Conservation (phyloP, 2,797 vertebrate genomes). For the Zenarchopterus dispar region DNA sequence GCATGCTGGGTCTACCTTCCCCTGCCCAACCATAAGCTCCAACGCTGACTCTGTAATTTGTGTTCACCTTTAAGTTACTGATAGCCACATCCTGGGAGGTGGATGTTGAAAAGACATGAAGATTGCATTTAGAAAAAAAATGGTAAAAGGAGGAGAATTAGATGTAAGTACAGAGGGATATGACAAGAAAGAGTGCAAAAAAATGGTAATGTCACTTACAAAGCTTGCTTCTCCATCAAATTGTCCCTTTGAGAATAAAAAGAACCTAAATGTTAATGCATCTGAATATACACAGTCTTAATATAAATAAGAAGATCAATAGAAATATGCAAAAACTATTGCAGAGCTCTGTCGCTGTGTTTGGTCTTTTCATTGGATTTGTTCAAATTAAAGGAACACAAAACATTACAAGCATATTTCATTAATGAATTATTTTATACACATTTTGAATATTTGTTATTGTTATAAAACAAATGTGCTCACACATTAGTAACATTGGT, state of each 20-base stretch:
- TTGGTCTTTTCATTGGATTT: too few species aligned
- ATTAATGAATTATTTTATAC: too few species aligned
- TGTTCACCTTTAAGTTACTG: conserved; percentile 85
- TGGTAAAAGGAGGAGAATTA: background rate
- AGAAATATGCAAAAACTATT: too few species aligned
- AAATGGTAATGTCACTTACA: conserved; percentile 62
- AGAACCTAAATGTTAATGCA: conserved; percentile 2
- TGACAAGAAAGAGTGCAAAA: background rate
- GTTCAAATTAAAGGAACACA: too few species aligned
- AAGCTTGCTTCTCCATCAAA: conserved; percentile 82
- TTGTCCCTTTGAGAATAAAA: conserved; percentile 69
- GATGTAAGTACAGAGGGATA: background rate
- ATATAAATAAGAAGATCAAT: too few species aligned
- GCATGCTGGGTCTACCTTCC: conserved; percentile 90
- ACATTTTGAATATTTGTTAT: too few species aligned
- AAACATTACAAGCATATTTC: too few species aligned
- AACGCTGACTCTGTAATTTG: conserved; percentile 88
- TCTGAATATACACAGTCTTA: background rate
- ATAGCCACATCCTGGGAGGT: conserved; percentile 88
- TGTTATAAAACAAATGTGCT: too few species aligned
- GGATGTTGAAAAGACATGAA: background rate
- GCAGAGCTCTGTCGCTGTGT: too few species aligned
- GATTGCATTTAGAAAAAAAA: background rate
- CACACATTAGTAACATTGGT: too few species aligned
- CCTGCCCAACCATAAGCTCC: conserved; percentile 89